Percentiles rank a stretch among this genome's conserved stretches.
Evolutionary conservation across 2,888 invertebrate genomes (phyloP).

Genomic region (Stictocephala bisonia): DNA sequence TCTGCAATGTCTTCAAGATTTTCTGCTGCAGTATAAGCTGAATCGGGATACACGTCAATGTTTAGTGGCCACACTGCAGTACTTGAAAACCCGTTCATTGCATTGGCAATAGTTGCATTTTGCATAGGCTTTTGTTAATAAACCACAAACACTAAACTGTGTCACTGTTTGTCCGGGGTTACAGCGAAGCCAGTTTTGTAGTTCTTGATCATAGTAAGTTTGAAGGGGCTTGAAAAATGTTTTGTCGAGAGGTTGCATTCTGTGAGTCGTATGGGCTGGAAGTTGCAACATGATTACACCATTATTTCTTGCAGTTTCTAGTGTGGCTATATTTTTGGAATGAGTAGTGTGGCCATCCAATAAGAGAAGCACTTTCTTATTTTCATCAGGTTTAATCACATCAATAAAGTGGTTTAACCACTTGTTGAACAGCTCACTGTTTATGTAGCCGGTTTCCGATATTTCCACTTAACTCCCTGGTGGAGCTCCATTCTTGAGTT

Average conservation of each 20-base stretch:
- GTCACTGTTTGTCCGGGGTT: slow-evolving; percentile 53
- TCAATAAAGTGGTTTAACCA: background rate
- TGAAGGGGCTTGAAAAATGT: slow-evolving; percentile 54
- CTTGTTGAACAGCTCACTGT: no score
- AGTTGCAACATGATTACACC: slow-evolving; percentile 57
- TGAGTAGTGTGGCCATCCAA: slow-evolving; percentile 58
- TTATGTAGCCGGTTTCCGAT: no score
- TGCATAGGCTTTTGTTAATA: slow-evolving; percentile 54
- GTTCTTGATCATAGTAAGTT: slow-evolving; percentile 9
- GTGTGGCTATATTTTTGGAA: slow-evolving; percentile 57
- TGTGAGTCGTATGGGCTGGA: slow-evolving; percentile 57
- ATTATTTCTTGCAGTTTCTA: slow-evolving; percentile 53
- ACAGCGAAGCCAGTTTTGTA: slow-evolving; percentile 54
- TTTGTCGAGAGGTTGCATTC: slow-evolving; percentile 58
- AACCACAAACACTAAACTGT: slow-evolving; percentile 50
- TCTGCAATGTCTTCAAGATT: no score
- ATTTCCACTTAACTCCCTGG: no score
- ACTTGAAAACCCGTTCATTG: slow-evolving; percentile 48
- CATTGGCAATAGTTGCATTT: slow-evolving; percentile 50
- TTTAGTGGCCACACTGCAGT: slow-evolving; percentile 53
- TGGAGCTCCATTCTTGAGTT: no score
- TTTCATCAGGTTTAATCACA: no score
- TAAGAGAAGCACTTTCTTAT: no score
- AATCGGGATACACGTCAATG: background rate
- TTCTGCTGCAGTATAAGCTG: slow-evolving; percentile 4